Conservation (phyloP, 2,888 invertebrate species). For the Caenorhabditis uteleia region DNA sequence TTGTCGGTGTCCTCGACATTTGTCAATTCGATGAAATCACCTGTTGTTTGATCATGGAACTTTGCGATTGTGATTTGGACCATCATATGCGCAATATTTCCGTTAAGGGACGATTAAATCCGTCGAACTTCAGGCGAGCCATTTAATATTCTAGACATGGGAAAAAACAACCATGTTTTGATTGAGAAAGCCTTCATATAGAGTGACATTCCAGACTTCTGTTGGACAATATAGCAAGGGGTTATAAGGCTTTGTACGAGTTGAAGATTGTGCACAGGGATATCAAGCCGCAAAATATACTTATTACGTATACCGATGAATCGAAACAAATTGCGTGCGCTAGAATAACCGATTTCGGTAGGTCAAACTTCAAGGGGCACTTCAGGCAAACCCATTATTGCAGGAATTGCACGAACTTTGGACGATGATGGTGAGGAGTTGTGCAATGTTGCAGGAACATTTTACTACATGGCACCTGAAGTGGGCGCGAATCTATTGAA, state of each 20-base stretch:
- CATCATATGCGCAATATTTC: conserved; percentile 55
- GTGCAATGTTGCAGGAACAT: conserved; percentile 67
- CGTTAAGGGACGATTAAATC: conserved; percentile 48
- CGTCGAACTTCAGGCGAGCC: conserved; percentile 53
- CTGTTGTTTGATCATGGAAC: conserved; percentile 66
- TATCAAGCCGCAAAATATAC: conserved; percentile 69
- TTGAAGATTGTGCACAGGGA: conserved; percentile 67
- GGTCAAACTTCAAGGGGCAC: conserved; percentile 10
- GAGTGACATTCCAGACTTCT: conserved; percentile 59
- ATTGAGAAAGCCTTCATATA: conserved; percentile 3
- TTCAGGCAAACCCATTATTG: conserved; percentile 12
- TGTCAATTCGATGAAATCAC: conserved; percentile 51
- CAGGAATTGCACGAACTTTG: conserved; percentile 64
- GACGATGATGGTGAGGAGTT: conserved; percentile 51
- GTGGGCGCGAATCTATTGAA: conserved; percentile 65
- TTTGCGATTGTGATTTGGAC: conserved; percentile 64
- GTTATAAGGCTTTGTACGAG: conserved; percentile 64
- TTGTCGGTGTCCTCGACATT: conserved; percentile 65
- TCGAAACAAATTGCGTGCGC: conserved; percentile 53
- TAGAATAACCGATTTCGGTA: conserved; percentile 66
- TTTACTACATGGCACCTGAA: conserved; percentile 68
- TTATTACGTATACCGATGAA: conserved; percentile 50
- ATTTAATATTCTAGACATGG: background rate
- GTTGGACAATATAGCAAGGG: conserved; percentile 63
- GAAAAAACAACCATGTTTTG: conserved; percentile 26